Conservation (phyloP, 2,113 vertebrate genomes). For the Centrocercus urophasianus region DNA sequence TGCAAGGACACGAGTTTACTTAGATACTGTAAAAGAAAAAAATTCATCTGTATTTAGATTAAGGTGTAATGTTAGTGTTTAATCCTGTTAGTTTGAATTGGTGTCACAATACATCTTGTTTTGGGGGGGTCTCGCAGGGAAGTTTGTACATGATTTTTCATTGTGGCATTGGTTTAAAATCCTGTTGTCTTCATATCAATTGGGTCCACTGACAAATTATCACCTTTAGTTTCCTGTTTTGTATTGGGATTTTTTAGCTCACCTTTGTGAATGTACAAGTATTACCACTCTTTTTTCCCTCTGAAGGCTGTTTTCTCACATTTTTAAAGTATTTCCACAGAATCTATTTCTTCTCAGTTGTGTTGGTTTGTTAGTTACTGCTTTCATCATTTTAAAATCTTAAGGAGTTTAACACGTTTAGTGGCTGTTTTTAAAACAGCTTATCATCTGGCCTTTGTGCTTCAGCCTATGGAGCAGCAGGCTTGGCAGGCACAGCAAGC, state of each 20-base stretch:
- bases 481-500: background rate
- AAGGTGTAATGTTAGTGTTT: background rate
- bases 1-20: background rate
- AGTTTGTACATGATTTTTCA: background rate
- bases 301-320: background rate
- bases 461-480: background rate
- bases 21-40: background rate
- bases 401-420: background rate
- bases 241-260: background rate
- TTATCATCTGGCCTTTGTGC: background rate
- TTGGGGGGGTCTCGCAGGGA: background rate
- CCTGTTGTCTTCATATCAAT: background rate
- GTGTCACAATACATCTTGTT: background rate
- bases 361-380: background rate
- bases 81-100: conserved; percentile 3
- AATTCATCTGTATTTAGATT: conserved; percentile 46
- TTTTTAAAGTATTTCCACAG: background rate
- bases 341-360: background rate
- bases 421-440: background rate
- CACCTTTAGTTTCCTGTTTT: background rate
- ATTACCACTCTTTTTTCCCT: background rate
- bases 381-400: background rate
- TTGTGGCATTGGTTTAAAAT: background rate
- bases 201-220: background rate
- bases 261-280: background rate